Evolutionary conservation across 1,140 invertebrate species (phyloP).

Genomic region (Coptotermes formosanus): DNA sequence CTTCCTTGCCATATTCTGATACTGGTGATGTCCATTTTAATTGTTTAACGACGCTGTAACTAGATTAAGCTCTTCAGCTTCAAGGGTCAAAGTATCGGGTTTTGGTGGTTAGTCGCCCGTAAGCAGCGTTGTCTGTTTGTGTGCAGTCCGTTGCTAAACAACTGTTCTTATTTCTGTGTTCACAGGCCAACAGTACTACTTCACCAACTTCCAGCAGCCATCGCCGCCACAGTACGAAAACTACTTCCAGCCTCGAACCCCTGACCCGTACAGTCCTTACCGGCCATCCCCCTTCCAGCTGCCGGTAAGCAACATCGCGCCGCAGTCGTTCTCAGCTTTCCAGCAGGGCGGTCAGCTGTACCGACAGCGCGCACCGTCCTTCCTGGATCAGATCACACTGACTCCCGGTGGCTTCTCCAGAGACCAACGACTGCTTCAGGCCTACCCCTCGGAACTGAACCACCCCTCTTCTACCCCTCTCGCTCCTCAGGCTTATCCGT

Average conservation of each 20-base stretch:
- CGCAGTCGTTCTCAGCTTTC: conserved; percentile 21
- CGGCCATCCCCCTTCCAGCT: conserved; percentile 27
- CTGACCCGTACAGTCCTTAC: neutral
- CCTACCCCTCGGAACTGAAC: neutral
- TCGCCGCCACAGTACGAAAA: conserved; percentile 16
- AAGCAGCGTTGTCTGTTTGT: no score
- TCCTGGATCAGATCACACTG: conserved; percentile 30
- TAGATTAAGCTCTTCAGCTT: no score
- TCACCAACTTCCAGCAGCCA: conserved; percentile 27
- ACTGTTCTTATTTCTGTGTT: neutral
- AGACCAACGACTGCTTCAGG: conserved; percentile 25
- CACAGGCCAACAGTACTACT: conserved; percentile 34
- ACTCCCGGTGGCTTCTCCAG: conserved; percentile 24
- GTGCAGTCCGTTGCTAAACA: no score
- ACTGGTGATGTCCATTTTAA: no score
- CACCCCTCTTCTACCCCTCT: neutral
- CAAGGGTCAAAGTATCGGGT: no score
- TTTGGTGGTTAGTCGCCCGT: no score
- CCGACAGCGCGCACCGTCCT: neutral
- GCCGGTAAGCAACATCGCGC: conserved; percentile 14
- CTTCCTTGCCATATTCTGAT: no score
- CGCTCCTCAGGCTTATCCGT: no score
- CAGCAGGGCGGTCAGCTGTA: neutral
- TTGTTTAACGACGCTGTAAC: no score
- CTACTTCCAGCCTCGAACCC: conserved; percentile 26